Percentiles rank a stretch among this genome's conserved stretches.
phyloP scores from a whole-genome alignment of 2,888 invertebrate species.

The Sycophila texana region DNA sequence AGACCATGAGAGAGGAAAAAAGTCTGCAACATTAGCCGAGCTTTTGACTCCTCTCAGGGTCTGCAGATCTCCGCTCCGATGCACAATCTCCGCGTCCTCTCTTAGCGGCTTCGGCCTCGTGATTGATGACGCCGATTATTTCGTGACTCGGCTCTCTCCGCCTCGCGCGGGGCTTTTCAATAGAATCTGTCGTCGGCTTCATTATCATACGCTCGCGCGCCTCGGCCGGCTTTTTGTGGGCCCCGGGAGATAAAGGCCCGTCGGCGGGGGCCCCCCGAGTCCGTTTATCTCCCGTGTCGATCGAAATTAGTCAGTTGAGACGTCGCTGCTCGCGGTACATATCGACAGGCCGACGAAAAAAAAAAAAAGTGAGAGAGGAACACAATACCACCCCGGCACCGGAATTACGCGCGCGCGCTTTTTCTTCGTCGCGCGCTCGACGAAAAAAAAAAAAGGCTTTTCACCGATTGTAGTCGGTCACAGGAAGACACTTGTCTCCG shows the following conservation, averaged over 20 bases:
- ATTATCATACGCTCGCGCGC: slow-evolving; percentile 42
- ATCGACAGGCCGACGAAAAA: slow-evolving; percentile 32
- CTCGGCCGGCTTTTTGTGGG: slow-evolving; percentile 3
- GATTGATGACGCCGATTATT: slow-evolving; percentile 54
- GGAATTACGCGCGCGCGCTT: slow-evolving; percentile 49
- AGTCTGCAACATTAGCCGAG: too few relatives aligned
- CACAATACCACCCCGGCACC: neutral
- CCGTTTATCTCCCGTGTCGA: slow-evolving; percentile 44
- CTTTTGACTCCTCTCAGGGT: too few relatives aligned
- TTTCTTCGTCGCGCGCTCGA: slow-evolving; percentile 4
- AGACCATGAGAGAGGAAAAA: too few relatives aligned
- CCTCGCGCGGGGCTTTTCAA: slow-evolving; percentile 26
- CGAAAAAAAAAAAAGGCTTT: slow-evolving; percentile 18
- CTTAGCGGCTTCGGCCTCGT: neutral
- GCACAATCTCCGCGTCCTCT: neutral
- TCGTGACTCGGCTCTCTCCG: slow-evolving; percentile 31
- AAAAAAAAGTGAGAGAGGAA: too few relatives aligned
- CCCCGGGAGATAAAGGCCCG: slow-evolving; percentile 11
- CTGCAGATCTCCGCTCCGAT: neutral
- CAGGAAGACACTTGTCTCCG: slow-evolving; percentile 49
- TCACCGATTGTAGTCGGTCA: neutral
- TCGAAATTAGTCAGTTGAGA: slow-evolving; percentile 54
- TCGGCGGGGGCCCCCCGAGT: neutral
- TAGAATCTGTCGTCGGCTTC: slow-evolving; percentile 52
- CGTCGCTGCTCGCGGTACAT: slow-evolving; percentile 3